A percentile compares a stretch with the other conserved stretches of the same genome.
phyloP scores from a whole-genome alignment of 2,888 invertebrate genomes.

The Scaptomyza caliginosa region DNA sequence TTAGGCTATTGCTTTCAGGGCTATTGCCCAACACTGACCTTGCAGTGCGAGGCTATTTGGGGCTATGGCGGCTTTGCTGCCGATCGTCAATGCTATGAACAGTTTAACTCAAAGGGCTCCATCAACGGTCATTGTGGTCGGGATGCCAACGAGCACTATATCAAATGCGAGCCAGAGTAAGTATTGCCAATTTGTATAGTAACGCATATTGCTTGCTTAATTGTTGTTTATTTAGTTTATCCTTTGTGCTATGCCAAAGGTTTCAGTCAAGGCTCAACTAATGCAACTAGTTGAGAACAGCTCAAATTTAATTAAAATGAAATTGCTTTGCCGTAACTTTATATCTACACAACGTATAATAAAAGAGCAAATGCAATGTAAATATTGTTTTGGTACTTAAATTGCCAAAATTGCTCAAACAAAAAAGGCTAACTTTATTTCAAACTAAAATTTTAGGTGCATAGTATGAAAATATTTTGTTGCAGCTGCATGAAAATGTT shows the following conservation, averaged over 20 bases:
- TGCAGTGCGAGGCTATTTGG: constrained; percentile 97
- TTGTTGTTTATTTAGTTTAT: too few species aligned
- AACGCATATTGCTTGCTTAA: too few species aligned
- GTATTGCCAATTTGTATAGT: too few species aligned
- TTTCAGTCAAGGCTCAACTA: too few species aligned
- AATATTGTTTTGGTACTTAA: too few species aligned
- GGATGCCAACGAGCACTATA: constrained; percentile 89
- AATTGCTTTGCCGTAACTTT: too few species aligned
- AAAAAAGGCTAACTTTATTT: not conserved
- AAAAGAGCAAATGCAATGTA: too few species aligned
- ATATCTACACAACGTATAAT: too few species aligned
- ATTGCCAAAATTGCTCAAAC: not conserved
- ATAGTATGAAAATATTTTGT: not conserved
- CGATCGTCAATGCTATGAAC: constrained; percentile 95
- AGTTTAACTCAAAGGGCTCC: constrained; percentile 97
- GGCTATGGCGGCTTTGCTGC: constrained; percentile 93
- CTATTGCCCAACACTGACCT: constrained; percentile 92
- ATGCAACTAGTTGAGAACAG: not conserved
- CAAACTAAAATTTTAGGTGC: not conserved
- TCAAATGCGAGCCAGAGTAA: constrained; percentile 94
- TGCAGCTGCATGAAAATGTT: not conserved
- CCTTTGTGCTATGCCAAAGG: too few species aligned
- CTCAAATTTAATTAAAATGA: not conserved
- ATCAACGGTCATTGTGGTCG: constrained; percentile 98
- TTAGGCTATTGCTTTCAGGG: constrained; percentile 96